Conservation (phyloP, 1,140 invertebrate genomes). For the Hesperophylax magnus region DNA sequence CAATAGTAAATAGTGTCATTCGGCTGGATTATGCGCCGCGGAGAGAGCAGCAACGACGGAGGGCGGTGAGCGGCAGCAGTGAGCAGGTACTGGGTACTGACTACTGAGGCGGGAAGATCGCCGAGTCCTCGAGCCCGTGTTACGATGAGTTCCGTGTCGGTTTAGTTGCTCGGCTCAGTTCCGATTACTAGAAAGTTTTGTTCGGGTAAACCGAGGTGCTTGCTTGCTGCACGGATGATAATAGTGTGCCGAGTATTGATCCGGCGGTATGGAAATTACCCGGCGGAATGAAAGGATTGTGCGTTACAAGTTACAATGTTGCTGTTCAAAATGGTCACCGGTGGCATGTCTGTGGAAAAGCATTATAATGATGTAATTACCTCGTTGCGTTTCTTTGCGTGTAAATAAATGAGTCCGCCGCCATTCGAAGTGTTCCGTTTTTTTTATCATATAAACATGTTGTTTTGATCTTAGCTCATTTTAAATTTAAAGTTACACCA, state of each 20-base stretch:
- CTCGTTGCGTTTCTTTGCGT: background rate
- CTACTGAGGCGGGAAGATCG: constrained; percentile 17
- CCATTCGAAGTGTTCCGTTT: constrained; percentile 1
- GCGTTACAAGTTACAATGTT: background rate
- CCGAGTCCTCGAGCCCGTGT: constrained; percentile 15
- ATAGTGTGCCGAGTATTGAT: constrained; percentile 45
- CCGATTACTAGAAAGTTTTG: constrained; percentile 48
- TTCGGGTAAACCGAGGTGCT: constrained; percentile 41
- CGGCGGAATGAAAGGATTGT: constrained; percentile 24
- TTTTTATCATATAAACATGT: background rate
- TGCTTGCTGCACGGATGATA: constrained; percentile 20
- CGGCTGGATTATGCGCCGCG: constrained; percentile 5
- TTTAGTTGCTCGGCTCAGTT: constrained; percentile 38
- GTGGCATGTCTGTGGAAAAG: background rate
- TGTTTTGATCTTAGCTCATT: no score
- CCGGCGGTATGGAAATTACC: constrained; percentile 35
- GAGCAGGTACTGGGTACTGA: background rate
- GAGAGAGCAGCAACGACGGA: background rate
- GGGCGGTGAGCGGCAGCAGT: background rate
- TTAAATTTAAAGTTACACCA: no score
- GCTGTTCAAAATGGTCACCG: constrained; percentile 5
- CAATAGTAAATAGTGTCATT: constrained; percentile 4
- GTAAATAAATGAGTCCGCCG: background rate
- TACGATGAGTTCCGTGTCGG: constrained; percentile 27
- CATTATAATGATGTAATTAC: background rate